Conservation (phyloP, 37 sponge, comb jelly and placozoan species). For the Cladorhizidae sp. region DNA sequence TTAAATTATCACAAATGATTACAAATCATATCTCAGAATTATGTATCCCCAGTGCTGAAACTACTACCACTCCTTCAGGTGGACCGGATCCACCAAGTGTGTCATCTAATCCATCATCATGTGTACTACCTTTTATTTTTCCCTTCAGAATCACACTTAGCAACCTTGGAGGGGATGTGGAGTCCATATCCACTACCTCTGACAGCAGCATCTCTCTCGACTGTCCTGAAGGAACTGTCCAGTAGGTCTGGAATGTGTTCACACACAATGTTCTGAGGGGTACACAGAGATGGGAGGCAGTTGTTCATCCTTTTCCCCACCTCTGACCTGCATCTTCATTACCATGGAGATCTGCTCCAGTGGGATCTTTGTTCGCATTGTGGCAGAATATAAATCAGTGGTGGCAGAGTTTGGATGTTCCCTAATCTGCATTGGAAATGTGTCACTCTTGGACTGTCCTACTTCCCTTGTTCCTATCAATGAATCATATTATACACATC, state of each 20-base stretch:
- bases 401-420: neutral
- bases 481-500: neutral
- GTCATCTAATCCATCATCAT: no score
- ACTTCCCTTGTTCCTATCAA: neutral
- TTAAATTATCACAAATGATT: neutral
- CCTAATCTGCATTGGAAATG: neutral
- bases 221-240: neutral
- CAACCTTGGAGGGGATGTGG: neutral
- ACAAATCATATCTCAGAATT: neutral
- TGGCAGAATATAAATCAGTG: neutral
- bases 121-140: neutral
- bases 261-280: neutral
- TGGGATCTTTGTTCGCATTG: conserved; percentile 5
- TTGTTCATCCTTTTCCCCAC: neutral
- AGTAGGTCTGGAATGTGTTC: neutral
- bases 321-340: neutral
- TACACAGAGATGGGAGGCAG: neutral
- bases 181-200: neutral
- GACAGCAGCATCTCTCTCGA: neutral
- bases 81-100: no score
- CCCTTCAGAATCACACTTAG: conserved; percentile 23
- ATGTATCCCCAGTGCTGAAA: no score
- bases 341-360: neutral
- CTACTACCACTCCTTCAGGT: no score
- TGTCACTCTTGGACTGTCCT: conserved; percentile 6